phyloP scores from a whole-genome alignment of 2,888 invertebrate species.

The Fragum fragum region DNA sequence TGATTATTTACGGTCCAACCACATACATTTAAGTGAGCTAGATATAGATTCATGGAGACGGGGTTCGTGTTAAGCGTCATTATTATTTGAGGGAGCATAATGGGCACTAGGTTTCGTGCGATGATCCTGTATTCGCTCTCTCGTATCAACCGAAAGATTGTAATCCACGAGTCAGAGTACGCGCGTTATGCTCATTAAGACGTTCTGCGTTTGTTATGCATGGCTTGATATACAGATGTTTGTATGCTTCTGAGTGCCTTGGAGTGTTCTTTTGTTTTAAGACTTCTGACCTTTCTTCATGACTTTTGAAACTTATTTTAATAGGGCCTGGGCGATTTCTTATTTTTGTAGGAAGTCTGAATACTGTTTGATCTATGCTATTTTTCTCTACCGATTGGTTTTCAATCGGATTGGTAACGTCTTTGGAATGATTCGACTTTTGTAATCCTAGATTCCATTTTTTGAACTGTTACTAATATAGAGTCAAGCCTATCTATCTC shows the following conservation, averaged over 20 bases:
- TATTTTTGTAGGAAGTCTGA: not conserved
- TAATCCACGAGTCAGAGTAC: conserved; percentile 21
- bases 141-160: conserved; percentile 32
- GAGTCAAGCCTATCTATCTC: conserved; percentile 3
- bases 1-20: too few relatives aligned
- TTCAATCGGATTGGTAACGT: too few relatives aligned
- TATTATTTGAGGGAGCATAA: too few relatives aligned
- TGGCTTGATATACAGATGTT: not conserved
- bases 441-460: not conserved
- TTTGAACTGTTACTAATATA: conserved; percentile 28
- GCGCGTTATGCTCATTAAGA: conserved; percentile 32
- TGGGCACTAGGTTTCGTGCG: not conserved
- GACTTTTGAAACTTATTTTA: not conserved
- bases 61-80: too few relatives aligned
- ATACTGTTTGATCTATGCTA: not conserved
- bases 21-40: conserved; percentile 49
- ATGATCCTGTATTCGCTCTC: conserved; percentile 19
- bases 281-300: not conserved
- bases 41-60: conserved; percentile 11
- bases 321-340: not conserved
- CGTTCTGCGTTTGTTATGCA: conserved; percentile 29
- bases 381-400: not conserved
- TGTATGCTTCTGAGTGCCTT: not conserved
- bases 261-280: not conserved
- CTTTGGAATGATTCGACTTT: too few relatives aligned